Evolutionary conservation across 2,888 invertebrate genomes (phyloP).

Genomic region (Lochmaea crataegi): DNA sequence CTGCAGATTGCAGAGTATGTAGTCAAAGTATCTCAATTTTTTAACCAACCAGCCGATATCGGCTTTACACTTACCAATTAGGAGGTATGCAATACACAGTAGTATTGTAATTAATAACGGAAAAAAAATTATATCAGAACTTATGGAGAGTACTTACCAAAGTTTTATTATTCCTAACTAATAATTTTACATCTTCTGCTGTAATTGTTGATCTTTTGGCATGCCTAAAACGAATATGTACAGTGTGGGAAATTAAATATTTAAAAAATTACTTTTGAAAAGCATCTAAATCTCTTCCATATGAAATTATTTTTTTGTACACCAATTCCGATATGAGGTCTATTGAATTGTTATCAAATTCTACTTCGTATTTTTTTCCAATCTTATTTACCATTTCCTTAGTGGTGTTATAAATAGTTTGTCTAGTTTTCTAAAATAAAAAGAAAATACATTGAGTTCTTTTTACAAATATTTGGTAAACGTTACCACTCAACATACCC

Average conservation of each 20-base stretch:
- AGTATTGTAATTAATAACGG: too few species aligned
- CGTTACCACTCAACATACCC: too few species aligned
- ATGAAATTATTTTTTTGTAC: constrained; percentile 69
- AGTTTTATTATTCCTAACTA: constrained; percentile 72
- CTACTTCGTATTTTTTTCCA: constrained; percentile 66
- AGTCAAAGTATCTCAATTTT: too few species aligned
- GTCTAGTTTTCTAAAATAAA: constrained; percentile 69
- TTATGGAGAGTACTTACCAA: constrained; percentile 66
- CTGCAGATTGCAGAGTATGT: too few species aligned
- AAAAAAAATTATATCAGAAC: neutral
- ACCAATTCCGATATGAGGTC: constrained; percentile 72
- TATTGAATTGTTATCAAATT: constrained; percentile 68
- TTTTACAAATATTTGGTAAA: constrained; percentile 8
- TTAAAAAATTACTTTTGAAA: constrained; percentile 71
- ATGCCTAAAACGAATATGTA: constrained; percentile 65
- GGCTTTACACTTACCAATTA: too few species aligned
- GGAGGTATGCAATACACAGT: too few species aligned
- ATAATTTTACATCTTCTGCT: constrained; percentile 73
- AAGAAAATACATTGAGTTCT: neutral
- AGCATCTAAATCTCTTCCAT: constrained; percentile 72
- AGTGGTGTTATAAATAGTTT: constrained; percentile 69
- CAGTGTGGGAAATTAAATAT: neutral
- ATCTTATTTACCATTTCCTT: constrained; percentile 70
- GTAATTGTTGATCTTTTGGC: constrained; percentile 73
- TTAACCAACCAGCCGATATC: too few species aligned